phyloP scores from a whole-genome alignment of 1,140 invertebrate species.

The Mesaphorura yosii region DNA sequence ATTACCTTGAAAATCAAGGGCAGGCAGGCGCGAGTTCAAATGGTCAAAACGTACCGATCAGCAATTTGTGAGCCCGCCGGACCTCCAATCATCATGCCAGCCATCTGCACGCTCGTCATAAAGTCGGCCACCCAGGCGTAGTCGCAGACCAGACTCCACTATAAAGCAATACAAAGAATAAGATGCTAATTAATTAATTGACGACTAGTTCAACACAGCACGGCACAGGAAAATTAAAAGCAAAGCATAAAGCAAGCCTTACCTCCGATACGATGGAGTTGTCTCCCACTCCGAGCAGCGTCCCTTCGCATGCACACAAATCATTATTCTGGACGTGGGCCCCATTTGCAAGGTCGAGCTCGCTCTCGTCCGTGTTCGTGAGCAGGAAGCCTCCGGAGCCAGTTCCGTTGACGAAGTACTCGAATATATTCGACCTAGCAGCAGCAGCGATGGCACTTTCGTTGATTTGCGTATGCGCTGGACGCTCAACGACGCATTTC shows the following conservation, averaged over 20 bases:
- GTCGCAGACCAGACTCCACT: conserved; percentile 11
- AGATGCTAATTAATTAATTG: too few relatives aligned
- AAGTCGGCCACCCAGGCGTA: conserved; percentile 9
- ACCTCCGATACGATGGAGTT: neutral
- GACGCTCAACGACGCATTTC: neutral
- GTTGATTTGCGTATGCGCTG: neutral
- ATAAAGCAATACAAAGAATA: neutral
- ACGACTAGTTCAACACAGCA: too few relatives aligned
- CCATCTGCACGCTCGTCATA: conserved; percentile 11
- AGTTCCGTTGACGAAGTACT: too few relatives aligned
- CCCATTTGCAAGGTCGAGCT: too few relatives aligned
- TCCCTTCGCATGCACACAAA: neutral
- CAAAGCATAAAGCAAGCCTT: neutral
- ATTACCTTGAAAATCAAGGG: neutral
- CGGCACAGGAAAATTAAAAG: neutral
- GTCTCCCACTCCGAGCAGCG: neutral
- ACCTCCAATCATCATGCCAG: conserved; percentile 4
- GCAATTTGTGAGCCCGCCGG: conserved; percentile 6
- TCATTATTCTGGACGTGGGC: neutral
- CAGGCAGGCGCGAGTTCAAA: neutral
- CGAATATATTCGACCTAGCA: neutral
- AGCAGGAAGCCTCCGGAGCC: too few relatives aligned
- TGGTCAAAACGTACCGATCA: conserved; percentile 6
- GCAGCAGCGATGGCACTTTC: neutral
- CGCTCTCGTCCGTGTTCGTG: too few relatives aligned